phyloP scores from a whole-genome alignment of 37 sponge, comb jelly and placozoan genomes.

The Chondrilla cf. caribensis region DNA sequence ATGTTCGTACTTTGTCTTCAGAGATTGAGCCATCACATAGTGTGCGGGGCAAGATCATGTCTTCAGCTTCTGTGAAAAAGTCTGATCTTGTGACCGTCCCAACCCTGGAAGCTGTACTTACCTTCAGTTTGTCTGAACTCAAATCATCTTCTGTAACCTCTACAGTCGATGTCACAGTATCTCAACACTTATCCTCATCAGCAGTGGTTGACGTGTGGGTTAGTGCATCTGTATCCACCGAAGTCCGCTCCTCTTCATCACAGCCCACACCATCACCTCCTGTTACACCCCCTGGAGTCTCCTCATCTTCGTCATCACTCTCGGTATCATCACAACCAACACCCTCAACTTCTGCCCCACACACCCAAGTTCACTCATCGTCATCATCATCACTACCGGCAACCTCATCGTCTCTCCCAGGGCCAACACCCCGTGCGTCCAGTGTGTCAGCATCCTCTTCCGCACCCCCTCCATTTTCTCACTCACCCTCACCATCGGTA shows the following conservation, averaged over 20 bases:
- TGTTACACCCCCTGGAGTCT: neutral
- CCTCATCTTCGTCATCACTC: neutral
- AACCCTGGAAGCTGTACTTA: no score
- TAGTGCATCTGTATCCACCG: no score
- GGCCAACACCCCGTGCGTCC: neutral
- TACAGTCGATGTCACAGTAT: no score
- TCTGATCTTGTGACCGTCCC: no score
- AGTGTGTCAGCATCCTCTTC: constrained; percentile 1
- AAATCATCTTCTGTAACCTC: no score
- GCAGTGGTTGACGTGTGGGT: no score
- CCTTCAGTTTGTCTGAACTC: no score
- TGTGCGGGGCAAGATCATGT: no score
- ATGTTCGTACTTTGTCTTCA: no score
- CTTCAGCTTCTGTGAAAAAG: no score
- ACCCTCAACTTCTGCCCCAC: constrained; percentile 25
- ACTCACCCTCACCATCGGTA: neutral
- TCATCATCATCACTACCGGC: constrained; percentile 5
- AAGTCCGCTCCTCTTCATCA: neutral
- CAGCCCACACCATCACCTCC: constrained; percentile 14
- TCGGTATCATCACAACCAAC: constrained; percentile 6
- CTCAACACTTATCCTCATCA: no score
- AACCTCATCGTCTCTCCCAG: constrained; percentile 7
- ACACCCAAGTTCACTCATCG: constrained; percentile 9
- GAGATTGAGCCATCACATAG: no score
- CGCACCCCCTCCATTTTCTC: neutral